Evolutionary conservation across 2,888 invertebrate species (phyloP), one percentile per base, ranked within the genome.

Genomic region (Drosophila austrosaltans): DNA sequence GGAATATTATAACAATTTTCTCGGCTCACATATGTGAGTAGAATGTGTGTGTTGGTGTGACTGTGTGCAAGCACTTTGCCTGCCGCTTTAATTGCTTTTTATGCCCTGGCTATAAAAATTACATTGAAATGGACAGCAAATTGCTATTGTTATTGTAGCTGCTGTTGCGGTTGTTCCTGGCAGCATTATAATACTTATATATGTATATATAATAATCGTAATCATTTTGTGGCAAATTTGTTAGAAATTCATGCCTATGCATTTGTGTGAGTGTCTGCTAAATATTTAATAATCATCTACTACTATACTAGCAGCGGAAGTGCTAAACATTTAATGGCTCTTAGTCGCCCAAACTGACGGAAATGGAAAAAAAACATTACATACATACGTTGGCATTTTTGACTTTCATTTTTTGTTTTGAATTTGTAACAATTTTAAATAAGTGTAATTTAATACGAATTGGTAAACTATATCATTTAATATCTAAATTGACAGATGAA

Each of bases 191-290:
- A 79, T 80, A 25, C 48, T 48, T 25, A 48, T 22, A 8, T 48
- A 3, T 3, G 3, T 48, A 22, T 3, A 22, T 48, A 22, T 16
- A 83, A 82, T 82, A 80, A 81, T 79, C 82, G 75, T 77, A 78
- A 82, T 82, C 76, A 82, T 87, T 82, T 84, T 84, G 85, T 77
- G 85, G 71, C 72, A 80, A 82, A 82, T 87, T 87, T 78, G 80
- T 79, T 77, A 70, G 77, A 72, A 76, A 76, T 75, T 79, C 69
- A 73, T 68, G 76, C 74, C 68, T 70, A 67, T 61, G 53, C 66
- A 71, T 58, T 68, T 59, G 44, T 10, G 10, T 25, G 20, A 48
- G 36, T 54, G 54, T 22, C 3, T 22, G 56, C 68, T 70, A 48
- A 74, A 66, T 68, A 58, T 53, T 68, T 53, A 53, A 56, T 54